Conservation (phyloP, 2,797 vertebrate genomes). For the Sebastes diaconus region DNA sequence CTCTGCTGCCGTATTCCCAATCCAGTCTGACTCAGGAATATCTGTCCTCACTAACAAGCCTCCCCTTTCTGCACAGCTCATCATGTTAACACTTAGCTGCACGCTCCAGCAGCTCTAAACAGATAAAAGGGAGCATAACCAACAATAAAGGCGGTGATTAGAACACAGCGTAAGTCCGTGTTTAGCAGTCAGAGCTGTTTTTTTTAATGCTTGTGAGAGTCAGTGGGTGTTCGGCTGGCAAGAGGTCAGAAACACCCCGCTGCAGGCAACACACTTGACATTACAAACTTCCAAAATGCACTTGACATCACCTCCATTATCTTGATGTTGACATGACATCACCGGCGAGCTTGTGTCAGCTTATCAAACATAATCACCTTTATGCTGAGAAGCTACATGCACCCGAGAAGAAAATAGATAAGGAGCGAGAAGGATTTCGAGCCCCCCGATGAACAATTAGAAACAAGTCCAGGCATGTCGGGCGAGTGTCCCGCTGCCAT, state of each 20-base stretch:
- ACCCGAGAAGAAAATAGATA: slow-evolving; percentile 13
- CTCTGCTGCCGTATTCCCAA: slow-evolving; percentile 59
- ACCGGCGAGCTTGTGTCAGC: slow-evolving; percentile 15
- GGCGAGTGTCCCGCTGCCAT: slow-evolving; percentile 47
- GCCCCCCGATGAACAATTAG: slow-evolving; percentile 58
- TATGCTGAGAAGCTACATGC: background rate
- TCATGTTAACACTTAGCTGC: slow-evolving; percentile 54
- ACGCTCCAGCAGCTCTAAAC: slow-evolving; percentile 40
- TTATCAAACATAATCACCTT: slow-evolving; percentile 44
- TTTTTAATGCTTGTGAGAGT: slow-evolving; percentile 1
- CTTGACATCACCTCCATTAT: slow-evolving; percentile 35
- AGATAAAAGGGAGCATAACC: slow-evolving; percentile 51
- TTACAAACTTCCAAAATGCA: background rate
- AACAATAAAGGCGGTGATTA: slow-evolving; percentile 42
- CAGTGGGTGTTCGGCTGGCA: background rate
- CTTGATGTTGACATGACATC: slow-evolving; percentile 36
- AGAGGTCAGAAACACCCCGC: slow-evolving; percentile 30
- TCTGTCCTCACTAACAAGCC: slow-evolving; percentile 56
- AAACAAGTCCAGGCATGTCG: slow-evolving; percentile 67
- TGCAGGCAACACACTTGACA: slow-evolving; percentile 1
- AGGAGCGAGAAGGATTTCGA: slow-evolving; percentile 51
- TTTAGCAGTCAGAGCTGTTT: slow-evolving; percentile 33
- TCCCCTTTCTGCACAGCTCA: slow-evolving; percentile 58
- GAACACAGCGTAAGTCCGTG: background rate
- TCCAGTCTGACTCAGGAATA: slow-evolving; percentile 67